Percentiles rank a stretch among this genome's conserved stretches.
phyloP scores from a whole-genome alignment of 2,113 vertebrate species.

The Istiophorus platypterus region DNA sequence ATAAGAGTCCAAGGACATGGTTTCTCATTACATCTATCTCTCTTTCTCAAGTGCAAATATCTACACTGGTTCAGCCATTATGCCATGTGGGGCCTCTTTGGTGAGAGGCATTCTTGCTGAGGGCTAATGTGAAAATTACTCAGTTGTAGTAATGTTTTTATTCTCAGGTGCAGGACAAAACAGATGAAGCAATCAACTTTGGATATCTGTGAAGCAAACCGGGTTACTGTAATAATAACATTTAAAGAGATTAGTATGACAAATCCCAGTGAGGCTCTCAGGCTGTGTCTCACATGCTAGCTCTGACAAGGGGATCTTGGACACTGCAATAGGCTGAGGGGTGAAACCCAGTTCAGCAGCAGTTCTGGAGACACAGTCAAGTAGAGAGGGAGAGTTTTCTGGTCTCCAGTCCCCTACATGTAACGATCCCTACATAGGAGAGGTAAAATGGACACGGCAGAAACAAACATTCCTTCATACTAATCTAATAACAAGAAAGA shows the following conservation, averaged over 20 bases:
- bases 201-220: constrained; percentile 63
- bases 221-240: constrained; percentile 73
- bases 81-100: constrained; percentile 61
- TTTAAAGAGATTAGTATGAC: constrained; percentile 78
- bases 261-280: constrained; percentile 64
- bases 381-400: constrained; percentile 15
- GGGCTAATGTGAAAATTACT: constrained; percentile 68
- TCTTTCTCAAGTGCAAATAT: constrained; percentile 50
- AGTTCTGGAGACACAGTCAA: constrained; percentile 42
- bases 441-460: constrained; percentile 9
- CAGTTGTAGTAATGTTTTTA: constrained; percentile 65
- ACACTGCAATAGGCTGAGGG: constrained; percentile 27
- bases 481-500: constrained; percentile 32
- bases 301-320: constrained; percentile 42
- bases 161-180: constrained; percentile 37
- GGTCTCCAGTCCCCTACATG: constrained; percentile 26
- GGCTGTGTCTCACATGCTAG: constrained; percentile 43
- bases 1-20: constrained; percentile 30
- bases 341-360: constrained; percentile 71
- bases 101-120: constrained; percentile 49
- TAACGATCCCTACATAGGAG: constrained; percentile 11
- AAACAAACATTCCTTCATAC: constrained; percentile 35
- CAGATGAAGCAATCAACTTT: constrained; percentile 66
- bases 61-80: constrained; percentile 53
- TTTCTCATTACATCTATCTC: constrained; percentile 41